Percentiles rank a stretch among this genome's conserved stretches.
Evolutionary conservation across 2,113 vertebrate species (phyloP).

Genomic region (Regulus satrapa): DNA sequence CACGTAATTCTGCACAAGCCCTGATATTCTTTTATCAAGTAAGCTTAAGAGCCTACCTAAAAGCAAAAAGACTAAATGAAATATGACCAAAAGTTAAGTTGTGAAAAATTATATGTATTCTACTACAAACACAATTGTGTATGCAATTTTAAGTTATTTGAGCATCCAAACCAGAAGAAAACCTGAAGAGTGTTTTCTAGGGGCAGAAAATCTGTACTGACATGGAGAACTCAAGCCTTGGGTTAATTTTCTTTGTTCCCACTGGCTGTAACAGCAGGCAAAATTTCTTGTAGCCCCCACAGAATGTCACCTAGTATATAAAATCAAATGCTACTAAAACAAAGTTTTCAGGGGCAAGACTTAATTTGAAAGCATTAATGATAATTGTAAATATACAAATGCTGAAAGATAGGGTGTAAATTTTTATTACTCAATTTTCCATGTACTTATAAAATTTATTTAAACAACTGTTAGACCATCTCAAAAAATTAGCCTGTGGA

Average conservation of each 20-base stretch:
- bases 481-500: background rate
- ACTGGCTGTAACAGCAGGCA: background rate
- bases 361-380: background rate
- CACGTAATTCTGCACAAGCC: background rate
- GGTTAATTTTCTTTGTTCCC: background rate
- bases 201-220: background rate
- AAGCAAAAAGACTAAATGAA: background rate
- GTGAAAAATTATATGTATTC: background rate
- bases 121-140: background rate
- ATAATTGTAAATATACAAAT: background rate
- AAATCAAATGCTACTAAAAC: background rate
- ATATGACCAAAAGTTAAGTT: background rate
- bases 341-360: background rate
- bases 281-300: background rate
- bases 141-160: background rate
- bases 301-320: fast-evolving
- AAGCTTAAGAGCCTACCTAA: background rate
- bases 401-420: background rate
- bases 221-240: background rate
- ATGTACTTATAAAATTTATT: background rate
- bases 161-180: background rate
- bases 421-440: background rate
- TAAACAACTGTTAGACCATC: background rate
- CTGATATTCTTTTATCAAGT: background rate
- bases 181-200: background rate